phyloP scores from a whole-genome alignment of 2,888 invertebrate genomes.

The Drosophila incognita region DNA sequence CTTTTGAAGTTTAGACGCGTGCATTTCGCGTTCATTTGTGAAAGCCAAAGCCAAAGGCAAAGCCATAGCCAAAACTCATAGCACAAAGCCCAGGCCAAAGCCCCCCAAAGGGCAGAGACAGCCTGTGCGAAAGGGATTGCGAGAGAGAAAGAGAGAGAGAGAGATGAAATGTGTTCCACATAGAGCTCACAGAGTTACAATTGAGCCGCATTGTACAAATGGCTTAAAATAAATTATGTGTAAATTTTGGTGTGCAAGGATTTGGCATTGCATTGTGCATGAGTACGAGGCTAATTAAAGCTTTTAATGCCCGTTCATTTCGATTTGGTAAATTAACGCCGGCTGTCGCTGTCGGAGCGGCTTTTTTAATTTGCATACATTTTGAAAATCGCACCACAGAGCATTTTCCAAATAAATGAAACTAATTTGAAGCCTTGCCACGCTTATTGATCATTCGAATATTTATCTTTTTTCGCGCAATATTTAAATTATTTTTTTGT shows the following conservation, averaged over 20 bases:
- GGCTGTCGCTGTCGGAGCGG: conserved; percentile 34
- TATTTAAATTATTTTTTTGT: conserved; percentile 7
- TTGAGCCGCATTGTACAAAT: conserved; percentile 69
- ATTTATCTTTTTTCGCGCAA: conserved; percentile 7
- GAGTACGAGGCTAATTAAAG: conserved; percentile 60
- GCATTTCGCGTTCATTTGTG: conserved; percentile 70
- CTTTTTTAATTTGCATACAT: conserved; percentile 71
- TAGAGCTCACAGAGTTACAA: conserved; percentile 50
- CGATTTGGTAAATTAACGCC: conserved; percentile 71
- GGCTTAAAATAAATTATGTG: conserved; percentile 71
- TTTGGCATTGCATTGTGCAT: conserved; percentile 35
- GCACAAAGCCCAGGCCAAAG: conserved; percentile 9
- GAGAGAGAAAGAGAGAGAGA: neutral
- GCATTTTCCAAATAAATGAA: conserved; percentile 69
- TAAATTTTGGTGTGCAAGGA: conserved; percentile 36
- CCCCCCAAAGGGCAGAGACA: conserved; percentile 13
- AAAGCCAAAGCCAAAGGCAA: conserved; percentile 40
- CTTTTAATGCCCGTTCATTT: conserved; percentile 65
- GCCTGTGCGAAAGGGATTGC: neutral
- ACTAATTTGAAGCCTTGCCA: conserved; percentile 57
- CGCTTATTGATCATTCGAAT: conserved; percentile 56
- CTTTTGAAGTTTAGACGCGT: conserved; percentile 75
- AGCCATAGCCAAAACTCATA: conserved; percentile 23
- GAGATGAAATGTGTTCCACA: conserved; percentile 5
- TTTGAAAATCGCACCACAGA: conserved; percentile 26